These are phyloP conservation scores for Aphidius ervi DNA, from an alignment of 1,140 invertebrate genomes.

Conservation along the genomic window DNA sequence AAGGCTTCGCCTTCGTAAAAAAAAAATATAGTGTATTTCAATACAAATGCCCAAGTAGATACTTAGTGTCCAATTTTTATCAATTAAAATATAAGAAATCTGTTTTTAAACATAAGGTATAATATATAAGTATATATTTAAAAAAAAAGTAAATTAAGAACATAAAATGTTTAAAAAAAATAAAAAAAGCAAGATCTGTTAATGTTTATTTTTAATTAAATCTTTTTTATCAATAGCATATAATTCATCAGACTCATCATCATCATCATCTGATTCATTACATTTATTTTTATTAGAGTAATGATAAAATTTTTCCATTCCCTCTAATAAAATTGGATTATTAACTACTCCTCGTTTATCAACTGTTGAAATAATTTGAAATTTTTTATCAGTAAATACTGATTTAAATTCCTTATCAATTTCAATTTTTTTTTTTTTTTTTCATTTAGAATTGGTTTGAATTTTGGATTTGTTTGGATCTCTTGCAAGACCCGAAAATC, in stretches of 20 bases:
- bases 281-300: slow-evolving; percentile 59
- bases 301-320: slow-evolving; percentile 86
- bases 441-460: slow-evolving; percentile 66
- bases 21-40: too few species aligned
- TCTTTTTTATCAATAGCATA: too few species aligned
- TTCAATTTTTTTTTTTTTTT: slow-evolving; percentile 82
- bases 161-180: too few species aligned
- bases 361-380: slow-evolving; percentile 81
- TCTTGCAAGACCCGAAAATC: slow-evolving; percentile 80
- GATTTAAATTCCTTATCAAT: slow-evolving; percentile 92
- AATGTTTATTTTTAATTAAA: too few species aligned
- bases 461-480: slow-evolving; percentile 75
- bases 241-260: not conserved
- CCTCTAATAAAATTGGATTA: slow-evolving; percentile 72
- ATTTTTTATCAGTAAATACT: slow-evolving; percentile 87
- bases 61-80: too few species aligned
- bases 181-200: too few species aligned
- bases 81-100: too few species aligned
- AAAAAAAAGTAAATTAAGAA: too few species aligned
- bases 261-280: slow-evolving; percentile 50
- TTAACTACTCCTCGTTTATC: slow-evolving; percentile 88
- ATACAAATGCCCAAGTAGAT: too few species aligned
- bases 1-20: too few species aligned
- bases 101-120: too few species aligned
- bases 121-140: too few species aligned